Conservation (phyloP, 2,888 invertebrate genomes). For the Axea sp. region DNA sequence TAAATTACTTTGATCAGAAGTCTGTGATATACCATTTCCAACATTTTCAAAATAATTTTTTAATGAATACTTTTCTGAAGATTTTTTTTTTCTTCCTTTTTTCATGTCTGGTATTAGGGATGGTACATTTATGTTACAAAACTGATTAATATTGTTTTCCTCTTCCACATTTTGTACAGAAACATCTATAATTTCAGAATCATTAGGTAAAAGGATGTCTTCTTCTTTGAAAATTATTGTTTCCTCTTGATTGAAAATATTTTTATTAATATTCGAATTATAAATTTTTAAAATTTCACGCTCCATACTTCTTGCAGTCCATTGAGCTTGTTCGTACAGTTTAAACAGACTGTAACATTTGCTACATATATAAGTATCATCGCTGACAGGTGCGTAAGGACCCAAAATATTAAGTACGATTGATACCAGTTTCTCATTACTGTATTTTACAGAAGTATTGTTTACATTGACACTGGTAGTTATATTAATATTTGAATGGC, state of each 20-base stretch:
- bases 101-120: not conserved
- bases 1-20: not conserved
- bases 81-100: not conserved
- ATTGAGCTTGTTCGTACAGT: constrained; percentile 72
- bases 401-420: constrained; percentile 67
- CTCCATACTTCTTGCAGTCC: constrained; percentile 67
- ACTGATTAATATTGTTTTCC: not conserved
- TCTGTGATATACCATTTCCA: not conserved
- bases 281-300: constrained; percentile 70
- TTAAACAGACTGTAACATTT: constrained; percentile 71
- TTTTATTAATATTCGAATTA: constrained; percentile 31
- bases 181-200: too few relatives aligned
- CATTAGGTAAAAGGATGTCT: too few relatives aligned
- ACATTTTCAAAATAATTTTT: constrained; percentile 41
- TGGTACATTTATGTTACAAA: not conserved
- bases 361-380: constrained; percentile 68
- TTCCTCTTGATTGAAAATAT: too few relatives aligned
- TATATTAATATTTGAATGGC: constrained; percentile 62
- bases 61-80: constrained; percentile 28
- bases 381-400: constrained; percentile 57
- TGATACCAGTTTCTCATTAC: constrained; percentile 66
- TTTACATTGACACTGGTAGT: constrained; percentile 69
- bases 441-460: constrained; percentile 67
- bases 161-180: too few relatives aligned
- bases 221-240: too few relatives aligned